A percentile compares a stretch with the other conserved stretches of the same genome.
phyloP scores from a whole-genome alignment of 2,888 invertebrate species.

The Nysson spinosus region DNA sequence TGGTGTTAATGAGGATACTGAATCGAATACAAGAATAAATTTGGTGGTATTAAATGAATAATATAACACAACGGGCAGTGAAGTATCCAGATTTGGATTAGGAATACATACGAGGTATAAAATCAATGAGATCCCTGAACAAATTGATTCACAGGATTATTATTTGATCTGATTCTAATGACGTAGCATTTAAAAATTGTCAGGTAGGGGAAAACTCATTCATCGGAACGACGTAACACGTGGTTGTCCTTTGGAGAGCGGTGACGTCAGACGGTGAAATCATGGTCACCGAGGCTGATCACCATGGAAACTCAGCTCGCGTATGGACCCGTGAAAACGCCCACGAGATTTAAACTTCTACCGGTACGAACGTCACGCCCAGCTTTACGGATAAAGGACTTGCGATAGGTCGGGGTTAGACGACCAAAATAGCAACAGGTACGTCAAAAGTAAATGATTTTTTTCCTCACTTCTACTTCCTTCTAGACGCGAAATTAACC shows the following conservation, averaged over 20 bases:
- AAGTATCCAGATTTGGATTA: too few species aligned
- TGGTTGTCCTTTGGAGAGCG: conserved; percentile 31
- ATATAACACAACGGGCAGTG: too few species aligned
- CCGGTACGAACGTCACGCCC: conserved; percentile 37
- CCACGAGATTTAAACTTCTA: conserved; percentile 57
- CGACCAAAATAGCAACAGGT: conserved; percentile 57
- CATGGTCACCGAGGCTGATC: conserved; percentile 56
- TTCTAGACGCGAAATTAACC: too few species aligned
- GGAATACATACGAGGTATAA: too few species aligned
- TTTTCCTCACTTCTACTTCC: conserved; percentile 1
- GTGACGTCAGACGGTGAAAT: conserved; percentile 53
- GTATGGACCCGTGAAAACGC: conserved; percentile 40
- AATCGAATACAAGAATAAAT: too few species aligned
- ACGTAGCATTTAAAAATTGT: conserved; percentile 36
- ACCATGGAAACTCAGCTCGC: conserved; percentile 43
- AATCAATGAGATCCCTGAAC: too few species aligned
- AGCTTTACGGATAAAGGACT: conserved; percentile 50
- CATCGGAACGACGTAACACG: conserved; percentile 13
- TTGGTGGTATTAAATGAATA: too few species aligned
- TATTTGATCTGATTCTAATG: too few species aligned
- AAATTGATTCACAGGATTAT: too few species aligned
- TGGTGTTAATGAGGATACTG: too few species aligned
- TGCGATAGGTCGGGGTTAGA: conserved; percentile 54
- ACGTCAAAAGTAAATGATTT: conserved; percentile 35
- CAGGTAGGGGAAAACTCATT: conserved; percentile 17